Evolutionary conservation across 2,113 vertebrate species (phyloP).

Genomic region (Chitala chitala): DNA sequence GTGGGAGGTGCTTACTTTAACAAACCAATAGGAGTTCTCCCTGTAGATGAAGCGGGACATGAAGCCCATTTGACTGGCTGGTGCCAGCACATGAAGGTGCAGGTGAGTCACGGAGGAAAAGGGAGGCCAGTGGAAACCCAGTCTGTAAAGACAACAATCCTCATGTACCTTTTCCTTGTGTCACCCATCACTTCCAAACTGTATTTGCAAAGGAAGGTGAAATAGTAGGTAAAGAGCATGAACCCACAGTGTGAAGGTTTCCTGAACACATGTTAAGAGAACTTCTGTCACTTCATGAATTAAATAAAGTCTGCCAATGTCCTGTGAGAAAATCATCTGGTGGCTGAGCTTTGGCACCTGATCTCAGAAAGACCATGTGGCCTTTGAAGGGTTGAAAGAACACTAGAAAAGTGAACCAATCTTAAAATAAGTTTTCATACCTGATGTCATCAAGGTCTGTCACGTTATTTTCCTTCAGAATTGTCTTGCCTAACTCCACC

Average conservation of each 20-base stretch:
- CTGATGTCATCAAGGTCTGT: slow-evolving; percentile 78
- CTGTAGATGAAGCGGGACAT: slow-evolving; percentile 80
- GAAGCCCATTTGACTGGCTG: slow-evolving; percentile 80
- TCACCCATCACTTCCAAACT: too few relatives aligned
- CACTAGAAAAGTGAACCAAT: neutral
- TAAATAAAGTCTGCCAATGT: too few relatives aligned
- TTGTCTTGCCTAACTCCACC: slow-evolving; percentile 76
- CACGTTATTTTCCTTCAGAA: slow-evolving; percentile 77
- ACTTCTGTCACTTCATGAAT: too few relatives aligned
- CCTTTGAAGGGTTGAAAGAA: too few relatives aligned
- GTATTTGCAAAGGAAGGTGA: too few relatives aligned
- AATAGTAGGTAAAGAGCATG: too few relatives aligned
- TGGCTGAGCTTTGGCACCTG: too few relatives aligned
- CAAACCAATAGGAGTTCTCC: slow-evolving; percentile 89
- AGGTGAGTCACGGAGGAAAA: slow-evolving; percentile 89
- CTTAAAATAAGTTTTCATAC: slow-evolving; percentile 50
- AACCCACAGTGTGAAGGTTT: too few relatives aligned
- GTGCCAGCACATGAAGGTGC: slow-evolving; percentile 91
- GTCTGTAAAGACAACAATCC: slow-evolving; percentile 60
- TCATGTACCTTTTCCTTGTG: too few relatives aligned
- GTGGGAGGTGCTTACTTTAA: slow-evolving; percentile 69
- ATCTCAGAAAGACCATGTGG: too few relatives aligned
- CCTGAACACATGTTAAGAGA: too few relatives aligned
- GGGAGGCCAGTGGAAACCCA: slow-evolving; percentile 92
- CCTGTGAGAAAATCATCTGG: too few relatives aligned